Base-by-base conservation (phyloP, 1,140 invertebrate genomes). In the Tyrophagus putrescentiae region DNA sequence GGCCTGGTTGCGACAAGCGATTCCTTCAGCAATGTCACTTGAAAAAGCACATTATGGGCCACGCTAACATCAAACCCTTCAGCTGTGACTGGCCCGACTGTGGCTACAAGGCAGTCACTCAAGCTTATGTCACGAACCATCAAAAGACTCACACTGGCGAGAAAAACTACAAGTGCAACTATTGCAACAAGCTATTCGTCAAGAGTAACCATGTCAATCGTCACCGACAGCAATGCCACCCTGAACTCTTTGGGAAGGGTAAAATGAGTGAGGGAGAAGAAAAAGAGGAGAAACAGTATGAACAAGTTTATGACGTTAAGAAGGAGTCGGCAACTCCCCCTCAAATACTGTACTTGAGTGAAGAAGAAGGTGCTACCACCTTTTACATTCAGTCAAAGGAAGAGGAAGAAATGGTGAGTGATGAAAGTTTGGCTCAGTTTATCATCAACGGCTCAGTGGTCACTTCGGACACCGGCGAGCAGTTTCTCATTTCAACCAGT, bases 61-160 rank as follows among this genome's bases (percentile, higher is more conserved):
- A 59, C 34, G 39, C 39, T 4, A 62, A 63, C 16, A 54, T 59
- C 4, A 64, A 64, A 32, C 63, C 63, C 23, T 50, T 31, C 34
- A 32, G 27, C 7, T 64, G 63, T 54, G 56, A 54, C 54, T 63
- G 57, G 57, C 60, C 60, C 29, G 41, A 32, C 36, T 61, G 60
- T 56, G 29, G 45, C 36, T 61, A 61, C 31, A 27, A 48, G 23
- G 34, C 57, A 3, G 57, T 59, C 4, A 41, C 36, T 11, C 32
- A 31, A 28, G 34, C 36, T 4, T 41, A 59, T 44, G 57, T 59
- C 16, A 42, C 57, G 5, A 59, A 59, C 33, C 57, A 59, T 59
- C 34, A 31, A 9, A 44, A 42, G 25, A 59, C 57, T n/a, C 57
- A 59, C 50, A 59, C 57, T 4, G 57, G 57, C 3, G 57, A 59